Conservation (phyloP, 2,888 invertebrate species). For the Panzeria rudis region DNA sequence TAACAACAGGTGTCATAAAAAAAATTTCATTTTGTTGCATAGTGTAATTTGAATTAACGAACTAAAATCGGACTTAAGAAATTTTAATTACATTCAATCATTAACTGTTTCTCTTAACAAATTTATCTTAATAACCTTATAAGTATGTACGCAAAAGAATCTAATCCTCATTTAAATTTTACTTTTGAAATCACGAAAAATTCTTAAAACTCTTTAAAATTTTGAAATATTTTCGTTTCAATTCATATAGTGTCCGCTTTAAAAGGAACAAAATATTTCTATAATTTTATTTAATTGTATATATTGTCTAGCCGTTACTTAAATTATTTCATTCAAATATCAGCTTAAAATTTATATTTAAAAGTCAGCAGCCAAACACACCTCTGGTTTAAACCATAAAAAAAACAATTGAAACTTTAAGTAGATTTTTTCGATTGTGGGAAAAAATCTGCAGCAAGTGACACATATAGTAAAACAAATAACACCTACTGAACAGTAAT, state of each 20-base stretch:
- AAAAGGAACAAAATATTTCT: constrained; percentile 31
- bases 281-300: constrained; percentile 32
- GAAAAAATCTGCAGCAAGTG: constrained; percentile 63
- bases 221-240: neutral
- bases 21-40: too few relatives aligned
- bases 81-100: too few relatives aligned
- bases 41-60: too few relatives aligned
- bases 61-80: too few relatives aligned
- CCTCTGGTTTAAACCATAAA: constrained; percentile 63
- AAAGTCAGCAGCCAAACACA: constrained; percentile 47
- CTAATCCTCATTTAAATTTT: neutral
- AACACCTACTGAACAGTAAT: constrained; percentile 36
- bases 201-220: neutral
- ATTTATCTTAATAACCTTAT: too few relatives aligned
- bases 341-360: constrained; percentile 25
- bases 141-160: neutral
- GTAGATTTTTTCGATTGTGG: constrained; percentile 46
- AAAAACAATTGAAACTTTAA: constrained; percentile 32
- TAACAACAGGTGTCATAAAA: too few relatives aligned
- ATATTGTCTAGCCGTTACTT: constrained; percentile 42
- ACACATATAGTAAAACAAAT: constrained; percentile 65
- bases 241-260: neutral
- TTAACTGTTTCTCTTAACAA: too few relatives aligned
- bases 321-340: constrained; percentile 59
- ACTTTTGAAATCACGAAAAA: neutral